Evolutionary conservation across 2,888 invertebrate species (phyloP), one percentile per base, ranked within the genome.

Genomic region (Barypeithes pellucidus): DNA sequence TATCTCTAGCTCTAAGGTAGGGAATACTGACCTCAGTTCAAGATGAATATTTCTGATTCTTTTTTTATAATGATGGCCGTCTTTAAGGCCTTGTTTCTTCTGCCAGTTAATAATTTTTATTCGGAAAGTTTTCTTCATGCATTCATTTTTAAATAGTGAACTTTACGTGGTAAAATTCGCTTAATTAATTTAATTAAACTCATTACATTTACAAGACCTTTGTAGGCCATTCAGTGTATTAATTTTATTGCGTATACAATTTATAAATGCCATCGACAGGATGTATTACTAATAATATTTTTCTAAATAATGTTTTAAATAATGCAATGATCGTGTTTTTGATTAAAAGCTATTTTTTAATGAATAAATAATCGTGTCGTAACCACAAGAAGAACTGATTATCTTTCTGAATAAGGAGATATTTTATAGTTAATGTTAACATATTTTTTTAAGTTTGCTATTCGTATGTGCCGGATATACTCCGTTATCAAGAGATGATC

Each of bases 171-270:
- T n/a, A n/a, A n/a, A 50, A 63, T n/a, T 12, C 12, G 0, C 50
- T 36, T 62, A 54, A 66, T 66, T 66, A 66, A 20, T 54, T 50
- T 54, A 66, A 66, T 66, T 66, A 66, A 54, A 24, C 33, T 52
- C 39, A 54, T 66, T 65, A 66, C 24, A 24, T 41, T 66, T 65
- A 66, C 24, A 24, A 52, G 52, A 54, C 65, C 54, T 66, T 66
- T 66, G 54, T 66, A 66, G 65, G 65, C 41, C 65, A 54, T 54
- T 45, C 12, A 7, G 52, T 24, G 65, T 22, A 24, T 66, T 14
- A 41, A 29, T 57, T 16, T 16, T 33, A 57, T 57, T 33, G 33
- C 54, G n/a, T 33, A 4, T 29, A 24, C 24, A 12, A 52, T 52
- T 62, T 62, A 16, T 63, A 63, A 63, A 63, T 63, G 63, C 63